Evolutionary conservation across 2,113 vertebrate species (phyloP).

Genomic region (Phrynosoma platyrhinos): DNA sequence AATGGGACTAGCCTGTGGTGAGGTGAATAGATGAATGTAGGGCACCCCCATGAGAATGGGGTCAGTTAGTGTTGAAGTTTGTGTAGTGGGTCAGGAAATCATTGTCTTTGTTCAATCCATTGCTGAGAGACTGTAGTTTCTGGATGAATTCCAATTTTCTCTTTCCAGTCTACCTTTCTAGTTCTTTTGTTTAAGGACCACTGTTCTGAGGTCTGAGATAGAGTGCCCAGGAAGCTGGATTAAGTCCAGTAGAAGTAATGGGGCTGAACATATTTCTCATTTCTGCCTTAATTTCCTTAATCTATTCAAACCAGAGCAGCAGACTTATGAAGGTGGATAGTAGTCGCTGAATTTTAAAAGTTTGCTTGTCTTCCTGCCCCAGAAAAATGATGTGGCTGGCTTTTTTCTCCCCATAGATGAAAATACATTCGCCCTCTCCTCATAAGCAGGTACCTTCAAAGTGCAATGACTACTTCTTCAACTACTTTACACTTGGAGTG

Average conservation of each 20-base stretch:
- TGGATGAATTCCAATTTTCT: too few relatives aligned
- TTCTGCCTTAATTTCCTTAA: background rate
- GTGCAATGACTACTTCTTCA: slow-evolving; percentile 99
- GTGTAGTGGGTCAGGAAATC: too few relatives aligned
- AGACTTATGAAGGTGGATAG: background rate
- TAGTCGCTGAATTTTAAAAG: background rate
- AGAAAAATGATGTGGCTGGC: background rate
- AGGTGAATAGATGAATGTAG: too few relatives aligned
- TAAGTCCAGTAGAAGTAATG: background rate
- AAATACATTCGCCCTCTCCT: slow-evolving; percentile 98
- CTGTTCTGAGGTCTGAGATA: too few relatives aligned
- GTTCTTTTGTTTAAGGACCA: too few relatives aligned
- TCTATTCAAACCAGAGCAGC: background rate
- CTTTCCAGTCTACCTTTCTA: too few relatives aligned
- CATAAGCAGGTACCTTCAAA: slow-evolving; percentile 98
- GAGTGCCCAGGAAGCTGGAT: background rate
- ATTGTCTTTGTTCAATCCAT: too few relatives aligned
- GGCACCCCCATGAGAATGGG: too few relatives aligned
- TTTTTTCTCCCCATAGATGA: slow-evolving; percentile 84
- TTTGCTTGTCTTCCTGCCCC: background rate
- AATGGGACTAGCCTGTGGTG: too few relatives aligned
- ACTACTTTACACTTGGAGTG: slow-evolving; percentile 98
- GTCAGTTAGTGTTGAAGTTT: too few relatives aligned
- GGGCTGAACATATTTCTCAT: background rate
- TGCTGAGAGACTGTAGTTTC: too few relatives aligned